Conservation (phyloP, 2,797 vertebrate species). For the Chlorospingus flavigularis region DNA sequence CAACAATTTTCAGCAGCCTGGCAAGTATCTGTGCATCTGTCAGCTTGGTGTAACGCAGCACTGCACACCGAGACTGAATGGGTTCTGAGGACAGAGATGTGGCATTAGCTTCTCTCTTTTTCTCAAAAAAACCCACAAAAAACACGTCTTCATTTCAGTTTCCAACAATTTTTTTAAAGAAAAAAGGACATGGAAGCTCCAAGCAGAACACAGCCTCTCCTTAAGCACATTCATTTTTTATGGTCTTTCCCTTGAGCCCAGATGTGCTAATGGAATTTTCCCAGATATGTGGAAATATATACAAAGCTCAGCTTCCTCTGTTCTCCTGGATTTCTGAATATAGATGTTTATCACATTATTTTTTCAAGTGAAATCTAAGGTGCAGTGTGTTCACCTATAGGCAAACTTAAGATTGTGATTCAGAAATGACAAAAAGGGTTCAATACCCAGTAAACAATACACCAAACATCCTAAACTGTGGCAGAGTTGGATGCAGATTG, state of each 20-base stretch:
- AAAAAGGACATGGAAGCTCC: neutral
- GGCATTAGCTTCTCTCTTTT: neutral
- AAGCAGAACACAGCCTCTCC: neutral
- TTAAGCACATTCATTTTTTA: neutral
- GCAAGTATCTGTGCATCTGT: conserved; percentile 89
- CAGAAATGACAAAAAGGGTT: neutral
- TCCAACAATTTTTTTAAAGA: neutral
- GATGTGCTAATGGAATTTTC: neutral
- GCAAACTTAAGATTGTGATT: neutral
- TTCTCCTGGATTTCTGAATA: neutral
- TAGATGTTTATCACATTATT: neutral
- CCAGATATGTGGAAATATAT: neutral
- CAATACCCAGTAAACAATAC: neutral
- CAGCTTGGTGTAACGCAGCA: conserved; percentile 94
- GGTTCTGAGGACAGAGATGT: conserved; percentile 78
- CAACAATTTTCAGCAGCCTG: conserved; percentile 87
- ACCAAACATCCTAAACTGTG: neutral
- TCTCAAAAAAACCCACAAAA: neutral
- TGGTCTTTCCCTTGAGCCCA: neutral
- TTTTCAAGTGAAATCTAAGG: neutral
- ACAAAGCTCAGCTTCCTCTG: neutral
- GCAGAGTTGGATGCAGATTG: neutral
- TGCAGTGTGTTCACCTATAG: neutral
- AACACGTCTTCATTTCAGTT: neutral
- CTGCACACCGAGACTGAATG: conserved; percentile 95